Base-by-base conservation (phyloP, 2,113 vertebrate genomes). In the Azemiops feae region DNA sequence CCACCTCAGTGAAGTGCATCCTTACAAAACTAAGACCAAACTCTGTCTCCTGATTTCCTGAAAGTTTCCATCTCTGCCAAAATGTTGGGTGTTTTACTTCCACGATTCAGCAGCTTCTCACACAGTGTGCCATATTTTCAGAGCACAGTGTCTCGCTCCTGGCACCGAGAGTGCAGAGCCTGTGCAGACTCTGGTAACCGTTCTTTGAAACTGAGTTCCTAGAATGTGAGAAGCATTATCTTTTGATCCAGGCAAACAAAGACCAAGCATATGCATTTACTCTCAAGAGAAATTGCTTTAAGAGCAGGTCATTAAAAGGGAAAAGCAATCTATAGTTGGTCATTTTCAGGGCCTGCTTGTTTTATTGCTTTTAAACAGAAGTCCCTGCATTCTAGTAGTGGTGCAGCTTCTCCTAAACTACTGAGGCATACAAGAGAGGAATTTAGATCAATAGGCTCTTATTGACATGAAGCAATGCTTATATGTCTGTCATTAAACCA, bases 281-380 rank as follows among this genome's bases (percentile, higher is more conserved):
- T 81, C 69, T 43, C 6, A 74, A 54, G 52, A 55, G 25, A 92
- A 92, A 89, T 57, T 8, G 52, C 52, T 55, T 57, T 85, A 58
- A 89, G 85, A 60, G 47, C 11, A 92, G 47, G 54, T 52, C 27
- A 18, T 85, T 85, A 57, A 1, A 90, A 85, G 89, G 22, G 23
- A 39, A 92, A 45, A 53, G 86, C 87, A 94, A 0, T 1, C 1
- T 93, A 64, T 90, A 87, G 16, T 39, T 87, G 4, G 4, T 14
- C 89, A 85, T 1, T 18, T 16, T 90, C 85, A 86, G 0, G n/a
- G 52, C 3, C 74, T 89, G 52, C 50, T 91, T 92, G 4, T 27
- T 92, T 90, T 96, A 93, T 87, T 20, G 9, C 89, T 90, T 94
- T 30, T 4, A 89, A 94, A 93, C 55, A 92, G 64, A 53, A 85